Evolutionary conservation across 2,113 vertebrate genomes (phyloP).

Genomic region (Seriola aureovittata): DNA sequence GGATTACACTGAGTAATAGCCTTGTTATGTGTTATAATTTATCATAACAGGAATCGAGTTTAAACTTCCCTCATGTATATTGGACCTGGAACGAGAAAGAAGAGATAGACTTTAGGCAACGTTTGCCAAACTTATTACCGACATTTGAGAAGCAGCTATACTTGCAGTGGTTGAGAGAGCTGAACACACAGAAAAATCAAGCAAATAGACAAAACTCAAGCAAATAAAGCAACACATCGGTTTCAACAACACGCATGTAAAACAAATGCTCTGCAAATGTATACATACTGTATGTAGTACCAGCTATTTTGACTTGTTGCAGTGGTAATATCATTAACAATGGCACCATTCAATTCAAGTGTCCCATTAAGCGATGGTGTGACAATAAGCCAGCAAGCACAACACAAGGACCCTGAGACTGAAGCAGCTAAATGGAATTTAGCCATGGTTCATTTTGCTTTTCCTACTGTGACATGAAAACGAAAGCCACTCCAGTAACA

Average conservation of each 20-base stretch:
- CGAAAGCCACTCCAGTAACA: neutral
- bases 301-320: no score
- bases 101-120: neutral
- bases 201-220: neutral
- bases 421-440: no score
- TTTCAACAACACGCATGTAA: neutral
- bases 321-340: no score
- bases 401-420: no score
- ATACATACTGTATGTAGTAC: no score
- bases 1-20: neutral
- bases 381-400: no score
- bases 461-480: neutral
- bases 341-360: no score
- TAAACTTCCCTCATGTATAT: neutral
- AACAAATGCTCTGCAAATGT: neutral
- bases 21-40: neutral
- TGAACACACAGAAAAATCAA: neutral
- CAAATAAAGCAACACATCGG: no score
- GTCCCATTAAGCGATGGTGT: no score
- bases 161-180: neutral
- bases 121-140: neutral
- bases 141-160: neutral
- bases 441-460: neutral
- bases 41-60: neutral
- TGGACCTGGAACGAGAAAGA: neutral